Conservation (phyloP, 2,797 vertebrate genomes). For the Paguma larvata region DNA sequence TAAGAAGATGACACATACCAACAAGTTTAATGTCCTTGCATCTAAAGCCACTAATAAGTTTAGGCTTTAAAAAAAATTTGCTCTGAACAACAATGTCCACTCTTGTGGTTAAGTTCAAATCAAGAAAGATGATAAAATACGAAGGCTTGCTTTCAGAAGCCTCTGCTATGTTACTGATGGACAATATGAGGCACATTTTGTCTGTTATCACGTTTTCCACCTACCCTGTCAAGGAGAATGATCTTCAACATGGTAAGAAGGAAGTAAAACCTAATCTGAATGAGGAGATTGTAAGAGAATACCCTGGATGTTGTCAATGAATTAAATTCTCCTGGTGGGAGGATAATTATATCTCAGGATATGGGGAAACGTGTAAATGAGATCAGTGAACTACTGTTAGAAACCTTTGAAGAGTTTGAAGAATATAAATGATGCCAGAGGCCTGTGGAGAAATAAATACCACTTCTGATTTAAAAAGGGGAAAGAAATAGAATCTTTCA, state of each 20-base stretch:
- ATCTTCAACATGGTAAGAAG: background rate
- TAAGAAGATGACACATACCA: background rate
- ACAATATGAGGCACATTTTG: background rate
- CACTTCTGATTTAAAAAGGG: slow-evolving; percentile 27
- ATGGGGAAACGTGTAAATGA: slow-evolving; percentile 74
- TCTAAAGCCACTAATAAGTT: background rate
- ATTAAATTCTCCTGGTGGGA: slow-evolving; percentile 71
- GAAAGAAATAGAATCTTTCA: background rate
- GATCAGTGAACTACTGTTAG: slow-evolving; percentile 71
- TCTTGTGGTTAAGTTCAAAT: background rate
- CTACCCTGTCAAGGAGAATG: slow-evolving; percentile 32
- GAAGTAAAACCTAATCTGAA: slow-evolving; percentile 48
- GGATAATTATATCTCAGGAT: slow-evolving; percentile 67
- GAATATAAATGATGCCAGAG: slow-evolving; percentile 61
- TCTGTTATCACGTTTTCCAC: background rate
- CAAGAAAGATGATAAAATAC: background rate
- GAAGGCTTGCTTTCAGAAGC: background rate
- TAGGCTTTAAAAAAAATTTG: background rate
- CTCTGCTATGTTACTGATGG: fast-evolving
- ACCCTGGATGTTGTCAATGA: slow-evolving; percentile 55
- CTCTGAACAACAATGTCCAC: background rate
- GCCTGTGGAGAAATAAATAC: slow-evolving; percentile 61
- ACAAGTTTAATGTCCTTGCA: background rate
- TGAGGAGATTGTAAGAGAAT: slow-evolving; percentile 36
- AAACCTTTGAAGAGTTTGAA: slow-evolving; percentile 64